These are phyloP conservation scores for Callitettix versicolor DNA, from an alignment of 1,140 invertebrate species.

Conservation along the genomic window DNA sequence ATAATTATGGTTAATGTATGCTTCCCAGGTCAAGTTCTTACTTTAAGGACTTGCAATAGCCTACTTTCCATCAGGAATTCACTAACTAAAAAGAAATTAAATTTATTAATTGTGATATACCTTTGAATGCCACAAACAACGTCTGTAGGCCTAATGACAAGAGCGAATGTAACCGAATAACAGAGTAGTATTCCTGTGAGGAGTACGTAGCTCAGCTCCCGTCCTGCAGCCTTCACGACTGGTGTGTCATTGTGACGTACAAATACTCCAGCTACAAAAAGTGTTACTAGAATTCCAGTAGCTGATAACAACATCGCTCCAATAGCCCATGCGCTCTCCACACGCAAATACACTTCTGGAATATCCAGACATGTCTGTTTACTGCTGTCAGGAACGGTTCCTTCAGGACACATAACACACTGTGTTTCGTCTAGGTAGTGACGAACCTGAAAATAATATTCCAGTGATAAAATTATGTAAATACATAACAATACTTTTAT, in stretches of 20 bases:
- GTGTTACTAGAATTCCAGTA: slow-evolving; percentile 63
- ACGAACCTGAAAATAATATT: too few species aligned
- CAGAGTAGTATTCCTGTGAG: slow-evolving; percentile 78
- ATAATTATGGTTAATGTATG: too few species aligned
- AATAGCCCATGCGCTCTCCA: slow-evolving; percentile 76
- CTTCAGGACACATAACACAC: slow-evolving; percentile 67
- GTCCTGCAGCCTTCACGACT: slow-evolving; percentile 78
- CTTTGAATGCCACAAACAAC: slow-evolving; percentile 65
- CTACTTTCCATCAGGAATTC: too few species aligned
- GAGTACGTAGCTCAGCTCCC: slow-evolving; percentile 80
- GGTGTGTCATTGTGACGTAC: slow-evolving; percentile 69
- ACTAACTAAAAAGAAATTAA: too few species aligned
- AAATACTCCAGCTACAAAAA: slow-evolving; percentile 56
- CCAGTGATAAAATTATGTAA: too few species aligned
- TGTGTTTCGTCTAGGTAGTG: slow-evolving; percentile 67
- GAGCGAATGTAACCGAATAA: slow-evolving; percentile 75
- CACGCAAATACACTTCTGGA: slow-evolving; percentile 72
- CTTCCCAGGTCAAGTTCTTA: too few species aligned
- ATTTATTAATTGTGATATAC: too few species aligned
- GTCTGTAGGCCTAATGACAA: slow-evolving; percentile 66
- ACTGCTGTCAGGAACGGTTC: slow-evolving; percentile 65
- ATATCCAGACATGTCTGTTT: slow-evolving; percentile 67
- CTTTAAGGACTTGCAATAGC: too few species aligned
- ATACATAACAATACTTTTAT: too few species aligned
- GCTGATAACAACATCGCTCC: slow-evolving; percentile 33